Base-by-base conservation (phyloP, 2,113 vertebrate genomes). In the Saguinus imperator region DNA sequence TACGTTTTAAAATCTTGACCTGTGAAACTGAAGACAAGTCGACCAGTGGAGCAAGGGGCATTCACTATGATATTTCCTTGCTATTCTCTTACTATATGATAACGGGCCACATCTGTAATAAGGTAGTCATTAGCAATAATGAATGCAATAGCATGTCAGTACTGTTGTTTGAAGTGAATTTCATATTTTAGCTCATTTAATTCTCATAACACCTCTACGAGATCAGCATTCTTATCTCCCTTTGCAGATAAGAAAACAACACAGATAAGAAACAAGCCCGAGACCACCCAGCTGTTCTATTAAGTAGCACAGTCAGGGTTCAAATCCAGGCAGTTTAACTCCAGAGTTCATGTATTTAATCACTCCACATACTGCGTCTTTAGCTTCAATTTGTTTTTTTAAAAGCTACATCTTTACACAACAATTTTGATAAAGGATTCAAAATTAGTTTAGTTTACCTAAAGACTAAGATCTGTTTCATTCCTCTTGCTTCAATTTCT, bases 371-470 rank as follows among this genome's bases (percentile, higher is more conserved):
- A 45, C 2, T 50, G 40, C n/a, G 79, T 87, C 4, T 77, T 87
- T 55, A 68, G 61, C 66, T 86, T 91, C 85, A 55, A 52, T 81
- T 91, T 89, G 4, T 94, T 89, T 86, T 83, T 50, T 75, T 57
- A 43, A 97, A 92, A 92, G 37, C 21, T 55, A 18, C 4, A 25
- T 64, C 27, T 68, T 64, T 79, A 72, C 27, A 50, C 52, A 68
- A 81, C 86, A 13, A 92, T 92, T 92, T 87, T 77, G 83, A 89
- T 40, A 73, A 55, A 18, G 73, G 77, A 91, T 61, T 95, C 12
- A 83, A 81, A 96, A 72, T 85, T 64, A 76, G 50, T 89, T 92
- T 96, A 82, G 20, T 13, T 11, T 77, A 9, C 66, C 12, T 89
- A 83, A 88, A 91, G 40, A 73, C 11, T 43, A 25, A 85, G 16